These are phyloP conservation scores for Paradoxurus hermaphroditus DNA, from an alignment of 2,113 vertebrate genomes.

Conservation along the genomic window DNA sequence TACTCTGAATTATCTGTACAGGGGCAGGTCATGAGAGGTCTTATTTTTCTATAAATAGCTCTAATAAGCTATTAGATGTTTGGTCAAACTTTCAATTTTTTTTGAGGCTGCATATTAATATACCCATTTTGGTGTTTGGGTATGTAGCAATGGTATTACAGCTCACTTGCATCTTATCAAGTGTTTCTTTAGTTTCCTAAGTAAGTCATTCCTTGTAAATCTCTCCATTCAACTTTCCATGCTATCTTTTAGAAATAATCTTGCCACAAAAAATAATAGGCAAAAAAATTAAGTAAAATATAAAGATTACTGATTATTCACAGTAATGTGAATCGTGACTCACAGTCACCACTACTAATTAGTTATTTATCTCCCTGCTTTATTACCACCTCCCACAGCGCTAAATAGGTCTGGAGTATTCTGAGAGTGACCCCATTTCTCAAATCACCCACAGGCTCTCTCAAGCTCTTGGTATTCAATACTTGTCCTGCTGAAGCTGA, in stretches of 20 bases:
- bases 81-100: background rate
- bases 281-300: background rate
- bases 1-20: background rate
- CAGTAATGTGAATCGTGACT: background rate
- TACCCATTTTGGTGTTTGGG: background rate
- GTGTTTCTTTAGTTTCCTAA: background rate
- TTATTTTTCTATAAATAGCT: background rate
- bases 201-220: background rate
- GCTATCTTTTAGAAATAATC: background rate
- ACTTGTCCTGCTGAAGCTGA: background rate
- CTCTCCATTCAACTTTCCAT: background rate
- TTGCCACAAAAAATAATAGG: background rate
- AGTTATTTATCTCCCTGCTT: background rate
- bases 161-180: background rate
- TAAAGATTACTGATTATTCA: background rate
- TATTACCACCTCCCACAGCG: background rate
- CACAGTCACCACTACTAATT: background rate
- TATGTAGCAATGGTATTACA: background rate
- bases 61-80: background rate
- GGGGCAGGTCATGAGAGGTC: background rate
- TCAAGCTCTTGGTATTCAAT: background rate
- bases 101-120: background rate
- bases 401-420: background rate
- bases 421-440: background rate
- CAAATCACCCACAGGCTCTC: fast-evolving